phyloP scores from a whole-genome alignment of 1,140 invertebrate species.

The Drosophila eugracilis region DNA sequence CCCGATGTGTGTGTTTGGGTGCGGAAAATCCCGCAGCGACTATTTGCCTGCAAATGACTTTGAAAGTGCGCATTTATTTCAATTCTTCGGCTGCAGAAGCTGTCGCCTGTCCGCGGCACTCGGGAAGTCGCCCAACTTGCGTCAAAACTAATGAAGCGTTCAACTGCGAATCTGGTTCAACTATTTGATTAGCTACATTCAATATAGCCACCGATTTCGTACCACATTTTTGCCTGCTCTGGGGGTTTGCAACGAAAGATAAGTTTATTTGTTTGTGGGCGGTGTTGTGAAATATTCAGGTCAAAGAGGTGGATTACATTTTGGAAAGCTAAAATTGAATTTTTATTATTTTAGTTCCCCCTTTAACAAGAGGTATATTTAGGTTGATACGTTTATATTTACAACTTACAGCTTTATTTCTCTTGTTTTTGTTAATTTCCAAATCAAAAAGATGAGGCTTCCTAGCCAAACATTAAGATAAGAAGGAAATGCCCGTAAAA shows the following conservation, averaged over 20 bases:
- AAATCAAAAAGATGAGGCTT: too few relatives aligned
- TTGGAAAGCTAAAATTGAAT: too few relatives aligned
- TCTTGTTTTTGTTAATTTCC: slow-evolving; percentile 6
- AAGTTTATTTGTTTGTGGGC: too few relatives aligned
- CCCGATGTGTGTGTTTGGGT: slow-evolving; percentile 3
- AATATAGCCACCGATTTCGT: slow-evolving; percentile 18
- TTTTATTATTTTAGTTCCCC: too few relatives aligned
- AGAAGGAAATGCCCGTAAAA: too few relatives aligned
- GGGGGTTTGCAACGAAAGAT: too few relatives aligned
- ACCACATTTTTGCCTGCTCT: slow-evolving; percentile 1
- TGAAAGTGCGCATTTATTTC: slow-evolving; percentile 74
- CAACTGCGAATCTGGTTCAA: slow-evolving; percentile 59
- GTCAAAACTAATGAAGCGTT: slow-evolving; percentile 69
- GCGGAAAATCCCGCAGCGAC: slow-evolving; percentile 44
- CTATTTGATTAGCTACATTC: slow-evolving; percentile 57
- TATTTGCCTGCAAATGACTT: slow-evolving; percentile 75
- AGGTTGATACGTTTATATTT: too few relatives aligned
- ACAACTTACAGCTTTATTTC: not conserved
- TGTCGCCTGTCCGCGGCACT: slow-evolving; percentile 29
- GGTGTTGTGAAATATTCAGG: too few relatives aligned
- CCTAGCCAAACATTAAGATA: too few relatives aligned
- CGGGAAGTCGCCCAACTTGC: slow-evolving; percentile 36
- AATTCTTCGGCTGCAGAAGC: slow-evolving; percentile 42
- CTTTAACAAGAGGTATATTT: too few relatives aligned
- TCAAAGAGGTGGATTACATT: too few relatives aligned